Conservation (phyloP, 1,140 invertebrate genomes). For the Nautilus pompilius region DNA sequence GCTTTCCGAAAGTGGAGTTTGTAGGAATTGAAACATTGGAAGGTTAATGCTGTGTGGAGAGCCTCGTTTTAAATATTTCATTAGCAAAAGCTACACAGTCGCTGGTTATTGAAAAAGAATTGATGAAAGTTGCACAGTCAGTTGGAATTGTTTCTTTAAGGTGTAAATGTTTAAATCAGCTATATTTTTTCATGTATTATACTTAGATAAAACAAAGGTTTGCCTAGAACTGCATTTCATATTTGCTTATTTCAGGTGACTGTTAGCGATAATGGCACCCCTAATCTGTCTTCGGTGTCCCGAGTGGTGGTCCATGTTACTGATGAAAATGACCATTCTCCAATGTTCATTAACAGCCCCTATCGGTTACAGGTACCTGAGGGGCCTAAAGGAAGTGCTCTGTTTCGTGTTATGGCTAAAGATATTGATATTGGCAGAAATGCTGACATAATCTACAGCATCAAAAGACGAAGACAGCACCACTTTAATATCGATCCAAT, state of each 20-base stretch:
- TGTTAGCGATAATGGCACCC: constrained; percentile 75
- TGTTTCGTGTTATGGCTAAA: constrained; percentile 43
- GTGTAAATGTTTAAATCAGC: too few relatives aligned
- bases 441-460: constrained; percentile 74
- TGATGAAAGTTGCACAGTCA: not conserved
- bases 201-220: too few relatives aligned
- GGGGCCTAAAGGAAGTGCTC: constrained; percentile 16
- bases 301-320: constrained; percentile 76
- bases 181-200: too few relatives aligned
- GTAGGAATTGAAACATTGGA: too few relatives aligned
- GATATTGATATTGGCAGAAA: constrained; percentile 48
- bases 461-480: constrained; percentile 67
- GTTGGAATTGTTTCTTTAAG: too few relatives aligned
- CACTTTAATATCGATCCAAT: constrained; percentile 72
- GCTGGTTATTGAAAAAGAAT: not conserved
- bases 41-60: too few relatives aligned
- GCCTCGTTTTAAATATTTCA: too few relatives aligned
- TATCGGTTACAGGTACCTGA: constrained; percentile 73
- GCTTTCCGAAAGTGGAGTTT: too few relatives aligned
- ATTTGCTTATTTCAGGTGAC: constrained; percentile 48
- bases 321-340: constrained; percentile 75
- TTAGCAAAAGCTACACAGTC: too few relatives aligned
- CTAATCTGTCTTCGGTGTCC: constrained; percentile 74
- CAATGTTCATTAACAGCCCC: constrained; percentile 76
- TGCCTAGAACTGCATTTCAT: not conserved